Evolutionary conservation across 2,888 invertebrate species (phyloP).

Genomic region (Caenorhabditis afra): DNA sequence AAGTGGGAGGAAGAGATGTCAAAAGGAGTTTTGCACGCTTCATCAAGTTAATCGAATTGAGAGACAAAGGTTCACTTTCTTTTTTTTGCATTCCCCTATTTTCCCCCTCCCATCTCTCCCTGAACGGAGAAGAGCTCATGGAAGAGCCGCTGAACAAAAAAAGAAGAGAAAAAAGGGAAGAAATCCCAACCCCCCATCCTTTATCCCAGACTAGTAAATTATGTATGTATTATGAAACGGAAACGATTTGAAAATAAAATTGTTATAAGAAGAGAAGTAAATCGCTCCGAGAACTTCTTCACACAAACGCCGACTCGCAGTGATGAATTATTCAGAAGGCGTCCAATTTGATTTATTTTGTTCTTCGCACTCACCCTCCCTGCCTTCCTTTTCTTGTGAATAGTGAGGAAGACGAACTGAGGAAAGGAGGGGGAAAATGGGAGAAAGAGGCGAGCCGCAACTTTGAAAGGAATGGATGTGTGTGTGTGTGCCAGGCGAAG

Average conservation of each 20-base stretch:
- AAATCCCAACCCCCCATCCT: too few species aligned
- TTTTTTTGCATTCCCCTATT: too few species aligned
- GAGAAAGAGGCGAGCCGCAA: too few species aligned
- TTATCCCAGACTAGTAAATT: conserved; percentile 35
- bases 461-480: too few species aligned
- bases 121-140: not conserved
- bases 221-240: conserved; percentile 28
- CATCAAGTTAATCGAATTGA: conserved; percentile 24
- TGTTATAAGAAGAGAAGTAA: too few species aligned
- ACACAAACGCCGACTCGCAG: not conserved
- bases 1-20: conserved; percentile 1
- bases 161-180: not conserved
- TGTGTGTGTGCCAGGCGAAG: conserved; percentile 12
- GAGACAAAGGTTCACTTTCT: conserved; percentile 6
- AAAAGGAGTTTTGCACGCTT: conserved; percentile 32
- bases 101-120: too few species aligned
- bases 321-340: conserved; percentile 10
- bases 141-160: too few species aligned
- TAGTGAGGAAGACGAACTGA: too few species aligned
- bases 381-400: conserved; percentile 5
- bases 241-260: too few species aligned
- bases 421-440: too few species aligned
- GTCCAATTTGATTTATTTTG: conserved; percentile 19
- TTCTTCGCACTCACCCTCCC: not conserved
- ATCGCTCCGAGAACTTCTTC: not conserved